These are phyloP conservation scores for Monochamus alternatus DNA, from an alignment of 2,888 invertebrate species.

Conservation along the genomic window DNA sequence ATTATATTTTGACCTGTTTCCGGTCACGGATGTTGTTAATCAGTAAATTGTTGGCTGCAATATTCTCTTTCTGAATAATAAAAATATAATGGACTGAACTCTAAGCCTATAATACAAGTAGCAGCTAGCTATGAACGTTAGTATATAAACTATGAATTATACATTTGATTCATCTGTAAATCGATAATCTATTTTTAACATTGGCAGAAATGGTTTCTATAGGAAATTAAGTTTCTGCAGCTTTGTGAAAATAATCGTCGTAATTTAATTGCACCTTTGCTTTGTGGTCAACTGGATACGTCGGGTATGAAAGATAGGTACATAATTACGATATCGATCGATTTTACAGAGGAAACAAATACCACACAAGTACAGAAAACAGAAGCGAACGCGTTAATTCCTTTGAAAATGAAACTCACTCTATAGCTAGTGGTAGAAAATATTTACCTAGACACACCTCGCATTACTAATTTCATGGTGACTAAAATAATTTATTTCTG, in stretches of 20 bases:
- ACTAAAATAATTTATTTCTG: too few relatives aligned
- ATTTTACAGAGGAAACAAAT: neutral
- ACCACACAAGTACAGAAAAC: neutral
- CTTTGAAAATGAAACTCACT: neutral
- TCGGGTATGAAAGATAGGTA: neutral
- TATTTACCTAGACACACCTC: too few relatives aligned
- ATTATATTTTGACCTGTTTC: conserved; percentile 21
- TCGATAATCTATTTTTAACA: conserved; percentile 31
- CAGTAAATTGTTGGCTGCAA: conserved; percentile 22
- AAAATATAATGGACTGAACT: neutral
- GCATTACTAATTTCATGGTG: too few relatives aligned
- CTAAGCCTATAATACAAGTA: neutral
- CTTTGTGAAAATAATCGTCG: conserved; percentile 17
- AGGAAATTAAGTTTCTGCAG: conserved; percentile 20
- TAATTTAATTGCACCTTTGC: conserved; percentile 23
- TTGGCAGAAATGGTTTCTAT: conserved; percentile 2
- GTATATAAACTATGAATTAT: conserved; percentile 13
- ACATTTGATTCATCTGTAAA: conserved; percentile 24
- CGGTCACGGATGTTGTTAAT: conserved; percentile 26
- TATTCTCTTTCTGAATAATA: conserved; percentile 15
- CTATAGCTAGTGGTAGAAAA: neutral
- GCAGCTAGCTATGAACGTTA: neutral
- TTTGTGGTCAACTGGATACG: neutral
- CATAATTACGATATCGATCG: neutral
- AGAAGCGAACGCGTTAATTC: neutral